Percentiles rank a stretch among this genome's conserved stretches.
These are phyloP conservation scores for Crocodylus rhombifer DNA, from an alignment of 2,797 vertebrate genomes.

Conservation along the genomic window DNA sequence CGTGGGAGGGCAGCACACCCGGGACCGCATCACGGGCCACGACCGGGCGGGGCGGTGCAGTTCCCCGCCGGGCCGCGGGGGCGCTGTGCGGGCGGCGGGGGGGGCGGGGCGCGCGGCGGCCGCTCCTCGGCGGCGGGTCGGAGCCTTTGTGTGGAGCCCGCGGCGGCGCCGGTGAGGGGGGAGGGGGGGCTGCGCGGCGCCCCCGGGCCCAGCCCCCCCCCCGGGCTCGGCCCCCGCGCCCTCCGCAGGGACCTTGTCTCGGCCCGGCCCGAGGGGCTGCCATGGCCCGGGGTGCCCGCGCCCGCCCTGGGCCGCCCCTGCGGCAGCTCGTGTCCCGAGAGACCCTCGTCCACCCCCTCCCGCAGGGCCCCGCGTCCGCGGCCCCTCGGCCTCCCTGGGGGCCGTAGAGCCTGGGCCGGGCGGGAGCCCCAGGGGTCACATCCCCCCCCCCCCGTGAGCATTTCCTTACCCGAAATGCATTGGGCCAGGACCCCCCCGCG, in stretches of 20 bases:
- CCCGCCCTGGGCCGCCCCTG: neutral
- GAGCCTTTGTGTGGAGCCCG: constrained; percentile 79
- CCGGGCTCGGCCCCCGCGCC: neutral
- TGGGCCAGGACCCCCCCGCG: neutral
- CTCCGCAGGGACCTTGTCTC: neutral
- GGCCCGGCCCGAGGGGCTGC: neutral
- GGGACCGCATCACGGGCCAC: neutral
- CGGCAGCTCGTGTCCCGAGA: no score
- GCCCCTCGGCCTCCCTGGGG: neutral
- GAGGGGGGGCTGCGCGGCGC: constrained; percentile 76
- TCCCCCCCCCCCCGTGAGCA: neutral
- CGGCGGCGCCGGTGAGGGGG: constrained; percentile 73
- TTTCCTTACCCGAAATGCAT: neutral
- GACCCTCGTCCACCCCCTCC: neutral
- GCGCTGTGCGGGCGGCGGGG: neutral
- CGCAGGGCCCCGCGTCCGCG: neutral
- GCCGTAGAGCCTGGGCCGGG: neutral
- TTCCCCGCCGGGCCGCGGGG: neutral
- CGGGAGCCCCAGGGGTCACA: neutral
- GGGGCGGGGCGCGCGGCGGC: neutral
- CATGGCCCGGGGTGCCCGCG: neutral
- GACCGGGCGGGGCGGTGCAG: neutral
- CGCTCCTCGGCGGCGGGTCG: constrained; percentile 70
- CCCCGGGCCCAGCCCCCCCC: constrained; percentile 6
- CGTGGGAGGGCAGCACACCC: no score